phyloP scores from a whole-genome alignment of 2,888 invertebrate species.

The Cantharis flavilabris region DNA sequence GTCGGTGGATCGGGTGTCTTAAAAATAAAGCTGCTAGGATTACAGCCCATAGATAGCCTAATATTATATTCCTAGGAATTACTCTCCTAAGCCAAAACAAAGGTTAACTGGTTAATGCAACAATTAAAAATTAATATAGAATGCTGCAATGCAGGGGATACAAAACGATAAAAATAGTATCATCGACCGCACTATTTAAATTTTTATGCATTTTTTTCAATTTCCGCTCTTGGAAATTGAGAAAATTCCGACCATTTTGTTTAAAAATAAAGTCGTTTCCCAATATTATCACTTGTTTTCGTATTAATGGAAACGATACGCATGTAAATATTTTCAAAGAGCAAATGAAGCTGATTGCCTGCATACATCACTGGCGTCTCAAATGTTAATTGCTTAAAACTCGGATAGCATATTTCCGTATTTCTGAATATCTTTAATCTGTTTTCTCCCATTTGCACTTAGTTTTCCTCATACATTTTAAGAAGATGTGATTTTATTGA shows the following conservation, averaged over 20 bases:
- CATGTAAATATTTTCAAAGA: neutral
- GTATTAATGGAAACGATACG: neutral
- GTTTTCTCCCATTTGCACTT: no score
- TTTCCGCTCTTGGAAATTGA: neutral
- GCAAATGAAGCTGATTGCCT: neutral
- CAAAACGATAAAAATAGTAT: neutral
- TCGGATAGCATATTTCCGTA: neutral
- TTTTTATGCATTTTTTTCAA: neutral
- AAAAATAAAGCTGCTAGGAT: neutral
- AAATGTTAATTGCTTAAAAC: neutral
- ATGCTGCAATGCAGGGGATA: neutral
- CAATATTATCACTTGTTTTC: neutral
- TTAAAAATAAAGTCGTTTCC: neutral
- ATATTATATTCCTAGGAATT: neutral
- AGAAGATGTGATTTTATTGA: no score
- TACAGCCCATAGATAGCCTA: neutral
- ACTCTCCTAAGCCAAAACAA: neutral
- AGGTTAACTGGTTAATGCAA: neutral
- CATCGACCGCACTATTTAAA: neutral
- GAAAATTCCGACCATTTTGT: neutral
- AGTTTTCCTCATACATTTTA: no score
- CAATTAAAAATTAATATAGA: neutral
- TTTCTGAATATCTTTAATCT: neutral
- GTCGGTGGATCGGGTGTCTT: neutral
- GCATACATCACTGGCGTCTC: neutral